Evolutionary conservation across 1,140 invertebrate genomes (phyloP), one percentile per base, ranked within the genome.

Genomic region (Solenopsis fugax): DNA sequence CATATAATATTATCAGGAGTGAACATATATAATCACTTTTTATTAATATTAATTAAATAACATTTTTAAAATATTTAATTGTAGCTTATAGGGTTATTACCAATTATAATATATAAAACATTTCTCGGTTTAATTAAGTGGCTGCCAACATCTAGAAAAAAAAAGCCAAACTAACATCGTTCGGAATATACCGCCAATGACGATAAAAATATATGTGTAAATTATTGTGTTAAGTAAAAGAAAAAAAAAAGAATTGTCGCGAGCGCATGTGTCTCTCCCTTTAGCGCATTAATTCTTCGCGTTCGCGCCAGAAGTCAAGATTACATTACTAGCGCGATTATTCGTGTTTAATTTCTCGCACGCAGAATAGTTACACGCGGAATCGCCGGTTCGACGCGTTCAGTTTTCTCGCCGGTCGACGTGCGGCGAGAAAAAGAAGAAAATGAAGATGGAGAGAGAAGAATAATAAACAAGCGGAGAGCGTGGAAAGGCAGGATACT

Each of bases 181-280:
- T 29, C 29, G 29, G 29, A 29, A 29, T 29, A 29, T 29, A 2
- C 29, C 29, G 29, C 2, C 29, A 29, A 29, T 29, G 29, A 29
- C 29, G 29, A 29, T 29, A 82, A 54, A 29, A 29, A 75, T 84
- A 60, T 64, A 4, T 62, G 18, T 64, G 45, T 64, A 50, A 77
- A 64, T 54, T 41, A 58, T 58, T 45, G 21, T 72, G 34, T 72
- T 81, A 73, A 82, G 24, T 82, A 9, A 77, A 77, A 41, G 24
- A 16, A 29, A 13, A 41, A 60, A n/a, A 2, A 34, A 64, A 67
- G 4, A 2, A 3, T 56, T 16, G 45, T n/a, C 24, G 60, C 58
- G 45, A 64, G 12, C 10, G 41, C 45, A 45, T 12, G 10, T 45
- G 24, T 48, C 7, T 58, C 9, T 21, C 12, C 54, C n/a, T 12